Evolutionary conservation across 1,140 invertebrate species (phyloP).

Genomic region (Drosophila insularis): DNA sequence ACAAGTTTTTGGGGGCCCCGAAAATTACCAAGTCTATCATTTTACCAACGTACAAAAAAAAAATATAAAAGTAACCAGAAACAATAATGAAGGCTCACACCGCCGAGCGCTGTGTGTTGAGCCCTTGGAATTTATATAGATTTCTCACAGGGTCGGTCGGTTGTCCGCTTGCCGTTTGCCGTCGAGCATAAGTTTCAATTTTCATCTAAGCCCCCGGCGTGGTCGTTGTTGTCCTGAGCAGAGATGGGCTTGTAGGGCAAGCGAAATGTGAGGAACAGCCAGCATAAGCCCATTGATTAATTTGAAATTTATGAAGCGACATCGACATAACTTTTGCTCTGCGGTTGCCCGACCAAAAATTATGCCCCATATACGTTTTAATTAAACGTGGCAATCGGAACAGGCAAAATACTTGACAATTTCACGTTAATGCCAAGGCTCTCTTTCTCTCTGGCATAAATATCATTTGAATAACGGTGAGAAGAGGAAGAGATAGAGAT

Average conservation of each 20-base stretch:
- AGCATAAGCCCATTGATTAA: constrained; percentile 77
- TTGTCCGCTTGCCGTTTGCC: not conserved
- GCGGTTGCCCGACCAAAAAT: constrained; percentile 32
- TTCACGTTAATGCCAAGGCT: constrained; percentile 66
- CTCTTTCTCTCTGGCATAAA: constrained; percentile 32
- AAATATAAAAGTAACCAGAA: constrained; percentile 15
- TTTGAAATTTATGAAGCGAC: constrained; percentile 78
- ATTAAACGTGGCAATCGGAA: constrained; percentile 60
- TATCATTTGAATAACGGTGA: constrained; percentile 56
- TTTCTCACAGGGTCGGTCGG: constrained; percentile 18
- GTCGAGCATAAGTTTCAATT: constrained; percentile 62
- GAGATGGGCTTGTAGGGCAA: not conserved
- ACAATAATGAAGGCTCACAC: not conserved
- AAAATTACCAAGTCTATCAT: constrained; percentile 43
- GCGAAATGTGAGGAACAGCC: constrained; percentile 30
- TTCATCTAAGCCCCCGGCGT: constrained; percentile 37
- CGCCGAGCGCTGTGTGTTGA: constrained; percentile 11
- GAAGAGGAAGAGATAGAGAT: not conserved
- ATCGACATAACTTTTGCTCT: constrained; percentile 65
- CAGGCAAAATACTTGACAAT: constrained; percentile 67
- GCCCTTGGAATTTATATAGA: constrained; percentile 48
- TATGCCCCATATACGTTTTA: constrained; percentile 71
- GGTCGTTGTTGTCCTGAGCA: not conserved
- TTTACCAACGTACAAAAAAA: constrained; percentile 29
- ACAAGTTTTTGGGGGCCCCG: constrained; percentile 15